Conservation (phyloP, 2,797 vertebrate species). For the Eleutherodactylus coqui region DNA sequence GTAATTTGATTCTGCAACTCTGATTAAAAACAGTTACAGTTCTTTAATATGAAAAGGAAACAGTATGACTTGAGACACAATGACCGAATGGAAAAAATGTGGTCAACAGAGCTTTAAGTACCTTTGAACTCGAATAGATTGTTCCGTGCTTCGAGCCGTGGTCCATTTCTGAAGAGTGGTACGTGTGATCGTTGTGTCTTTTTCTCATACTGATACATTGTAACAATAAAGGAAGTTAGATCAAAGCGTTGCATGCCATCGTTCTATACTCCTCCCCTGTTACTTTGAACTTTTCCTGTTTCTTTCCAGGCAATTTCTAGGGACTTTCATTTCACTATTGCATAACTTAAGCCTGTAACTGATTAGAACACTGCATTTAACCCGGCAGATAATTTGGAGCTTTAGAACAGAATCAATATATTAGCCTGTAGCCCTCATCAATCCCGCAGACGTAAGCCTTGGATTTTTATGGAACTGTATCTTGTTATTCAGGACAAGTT, state of each 20-base stretch:
- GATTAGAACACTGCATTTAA: not conserved
- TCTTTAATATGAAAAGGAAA: too few species aligned
- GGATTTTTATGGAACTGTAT: not conserved
- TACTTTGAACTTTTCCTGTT: conserved; percentile 18
- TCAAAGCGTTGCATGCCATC: not conserved
- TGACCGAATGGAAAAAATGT: too few species aligned
- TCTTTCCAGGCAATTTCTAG: not conserved
- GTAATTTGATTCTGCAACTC: too few species aligned
- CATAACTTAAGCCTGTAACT: not conserved
- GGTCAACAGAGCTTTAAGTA: too few species aligned
- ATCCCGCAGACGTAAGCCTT: not conserved
- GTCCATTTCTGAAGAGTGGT: not conserved
- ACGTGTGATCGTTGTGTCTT: not conserved
- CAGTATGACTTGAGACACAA: too few species aligned
- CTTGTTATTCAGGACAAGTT: too few species aligned
- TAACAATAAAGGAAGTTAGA: not conserved
- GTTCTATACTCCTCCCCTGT: not conserved
- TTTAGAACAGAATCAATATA: not conserved
- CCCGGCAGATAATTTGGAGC: not conserved
- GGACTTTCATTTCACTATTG: not conserved
- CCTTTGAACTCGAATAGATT: not conserved
- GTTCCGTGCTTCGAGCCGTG: not conserved
- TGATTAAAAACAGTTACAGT: too few species aligned
- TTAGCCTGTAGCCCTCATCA: not conserved
- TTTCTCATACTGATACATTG: not conserved